Conservation (phyloP, 2,113 vertebrate species). For the Lepisosteus oculatus region DNA sequence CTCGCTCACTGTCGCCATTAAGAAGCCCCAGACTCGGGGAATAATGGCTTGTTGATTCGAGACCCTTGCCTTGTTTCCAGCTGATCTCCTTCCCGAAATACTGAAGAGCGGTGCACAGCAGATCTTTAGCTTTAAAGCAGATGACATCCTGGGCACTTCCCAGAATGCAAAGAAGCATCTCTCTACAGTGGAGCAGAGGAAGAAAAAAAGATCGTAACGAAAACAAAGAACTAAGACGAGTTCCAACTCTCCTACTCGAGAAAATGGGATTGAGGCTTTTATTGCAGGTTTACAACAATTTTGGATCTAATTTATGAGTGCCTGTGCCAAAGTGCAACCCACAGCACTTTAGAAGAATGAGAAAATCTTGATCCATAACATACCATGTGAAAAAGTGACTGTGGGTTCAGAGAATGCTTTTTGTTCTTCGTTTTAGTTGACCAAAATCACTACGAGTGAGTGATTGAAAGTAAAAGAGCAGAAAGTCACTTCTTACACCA, state of each 20-base stretch:
- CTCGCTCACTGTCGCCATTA: no score
- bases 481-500: no score
- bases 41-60: not conserved
- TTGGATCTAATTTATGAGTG: no score
- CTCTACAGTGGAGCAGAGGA: conserved; percentile 47
- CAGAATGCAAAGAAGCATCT: conserved; percentile 67
- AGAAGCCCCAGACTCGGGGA: no score
- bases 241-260: not conserved
- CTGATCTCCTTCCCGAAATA: conserved; percentile 52
- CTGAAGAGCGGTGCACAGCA: conserved; percentile 72
- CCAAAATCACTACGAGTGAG: no score
- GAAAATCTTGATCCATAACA: no score
- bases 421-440: no score
- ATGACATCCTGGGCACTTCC: conserved; percentile 60
- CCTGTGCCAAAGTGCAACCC: no score
- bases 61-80: conserved; percentile 74
- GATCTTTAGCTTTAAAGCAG: conserved; percentile 88
- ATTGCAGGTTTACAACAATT: not conserved
- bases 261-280: not conserved
- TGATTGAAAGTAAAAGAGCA: no score
- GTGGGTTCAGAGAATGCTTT: no score
- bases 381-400: no score
- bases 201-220: conserved; percentile 15
- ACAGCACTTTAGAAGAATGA: not conserved
- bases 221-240: not conserved